Percentiles rank a stretch among this genome's conserved stretches.
phyloP scores from a whole-genome alignment of 2,888 invertebrate genomes.

The Anodontia alba region DNA sequence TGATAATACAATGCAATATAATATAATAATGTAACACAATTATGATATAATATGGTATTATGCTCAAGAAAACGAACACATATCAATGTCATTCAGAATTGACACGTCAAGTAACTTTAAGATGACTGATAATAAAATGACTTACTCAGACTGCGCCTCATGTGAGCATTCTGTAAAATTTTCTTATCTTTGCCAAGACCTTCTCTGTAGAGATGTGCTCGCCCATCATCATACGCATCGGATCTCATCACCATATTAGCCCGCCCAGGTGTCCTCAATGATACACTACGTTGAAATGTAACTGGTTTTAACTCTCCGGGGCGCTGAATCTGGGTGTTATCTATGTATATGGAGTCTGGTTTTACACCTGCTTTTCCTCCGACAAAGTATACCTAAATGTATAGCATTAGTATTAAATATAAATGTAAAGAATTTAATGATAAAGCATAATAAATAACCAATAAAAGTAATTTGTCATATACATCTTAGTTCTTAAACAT shows the following conservation, averaged over 20 bases:
- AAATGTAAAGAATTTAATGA: no score
- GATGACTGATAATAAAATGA: no score
- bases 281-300: constrained; percentile 19
- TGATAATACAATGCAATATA: no score
- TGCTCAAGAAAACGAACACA: no score
- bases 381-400: constrained; percentile 40
- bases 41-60: no score
- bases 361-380: constrained; percentile 42
- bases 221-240: constrained; percentile 55
- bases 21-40: no score
- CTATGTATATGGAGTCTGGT: constrained; percentile 51
- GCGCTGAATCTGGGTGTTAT: constrained; percentile 45
- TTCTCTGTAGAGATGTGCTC: constrained; percentile 6
- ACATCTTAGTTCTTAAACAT: no score
- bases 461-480: no score
- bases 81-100: no score
- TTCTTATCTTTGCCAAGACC: constrained; percentile 6
- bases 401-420: neutral
- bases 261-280: constrained; percentile 2
- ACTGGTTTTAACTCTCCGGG: constrained; percentile 23
- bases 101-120: no score
- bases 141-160: neutral
- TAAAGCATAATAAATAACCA: no score
- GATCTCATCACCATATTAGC: constrained; percentile 42
- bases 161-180: neutral